Conservation (phyloP, 1,140 invertebrate genomes). For the Kradibia gibbosae region DNA sequence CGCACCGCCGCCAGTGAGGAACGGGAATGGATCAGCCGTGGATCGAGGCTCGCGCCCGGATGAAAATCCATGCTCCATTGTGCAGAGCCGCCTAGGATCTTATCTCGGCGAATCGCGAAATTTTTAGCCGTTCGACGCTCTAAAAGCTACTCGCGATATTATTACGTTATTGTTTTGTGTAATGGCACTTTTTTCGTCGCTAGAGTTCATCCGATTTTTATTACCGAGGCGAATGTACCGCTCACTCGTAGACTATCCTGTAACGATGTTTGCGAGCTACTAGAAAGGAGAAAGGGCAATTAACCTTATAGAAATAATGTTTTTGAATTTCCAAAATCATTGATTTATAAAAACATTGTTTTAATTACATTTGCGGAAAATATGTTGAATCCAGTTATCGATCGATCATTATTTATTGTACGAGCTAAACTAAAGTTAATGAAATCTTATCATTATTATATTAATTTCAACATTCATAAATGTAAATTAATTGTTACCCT, state of each 20-base stretch:
- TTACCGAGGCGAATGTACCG: neutral
- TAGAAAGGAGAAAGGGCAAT: too few species aligned
- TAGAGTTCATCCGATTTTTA: neutral
- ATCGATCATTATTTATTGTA: too few species aligned
- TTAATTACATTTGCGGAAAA: too few species aligned
- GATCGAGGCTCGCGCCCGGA: neutral
- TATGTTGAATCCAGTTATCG: too few species aligned
- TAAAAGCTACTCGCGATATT: neutral
- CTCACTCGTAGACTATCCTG: neutral
- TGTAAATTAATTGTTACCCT: neutral
- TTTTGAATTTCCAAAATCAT: too few species aligned
- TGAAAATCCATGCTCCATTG: neutral
- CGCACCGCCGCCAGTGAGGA: conserved; percentile 24
- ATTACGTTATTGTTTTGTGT: conserved; percentile 17
- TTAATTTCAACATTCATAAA: too few species aligned
- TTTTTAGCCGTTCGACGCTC: neutral
- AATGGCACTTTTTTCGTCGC: neutral
- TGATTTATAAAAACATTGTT: too few species aligned
- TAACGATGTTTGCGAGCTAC: too few species aligned
- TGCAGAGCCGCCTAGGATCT: neutral
- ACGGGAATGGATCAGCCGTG: conserved; percentile 16
- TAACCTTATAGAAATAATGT: too few species aligned
- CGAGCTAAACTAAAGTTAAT: too few species aligned
- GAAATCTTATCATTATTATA: too few species aligned
- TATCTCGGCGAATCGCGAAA: conserved; percentile 10